A percentile compares a stretch with the other conserved stretches of the same genome.
phyloP scores from a whole-genome alignment of 1,140 invertebrate species.

The Conus ventricosus region DNA sequence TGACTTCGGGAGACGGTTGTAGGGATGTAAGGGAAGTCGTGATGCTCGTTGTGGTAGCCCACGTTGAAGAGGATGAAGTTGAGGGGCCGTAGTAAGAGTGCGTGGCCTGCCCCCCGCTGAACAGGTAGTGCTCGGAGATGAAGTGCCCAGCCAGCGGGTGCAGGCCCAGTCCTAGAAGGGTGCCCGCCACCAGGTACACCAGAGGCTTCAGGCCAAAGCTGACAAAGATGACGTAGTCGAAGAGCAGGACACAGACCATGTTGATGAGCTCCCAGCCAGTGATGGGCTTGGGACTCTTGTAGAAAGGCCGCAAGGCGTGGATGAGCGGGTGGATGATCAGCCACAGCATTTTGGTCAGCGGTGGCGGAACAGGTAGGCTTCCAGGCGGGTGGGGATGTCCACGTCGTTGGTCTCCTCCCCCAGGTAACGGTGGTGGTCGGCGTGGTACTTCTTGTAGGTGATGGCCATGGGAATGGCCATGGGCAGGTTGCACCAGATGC shows the following conservation, averaged over 20 bases:
- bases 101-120: conserved; percentile 95
- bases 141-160: conserved; percentile 99
- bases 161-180: conserved; percentile 93
- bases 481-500: conserved; percentile 73
- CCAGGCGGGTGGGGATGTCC: conserved; percentile 71
- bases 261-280: conserved; percentile 88
- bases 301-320: conserved; percentile 69
- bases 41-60: conserved; percentile 81
- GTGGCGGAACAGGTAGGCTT: conserved; percentile 67
- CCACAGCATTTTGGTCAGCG: conserved; percentile 70
- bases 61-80: conserved; percentile 99
- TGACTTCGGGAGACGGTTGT: conserved; percentile 73
- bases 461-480: conserved; percentile 72
- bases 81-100: conserved; percentile 97
- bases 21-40: conserved; percentile 73
- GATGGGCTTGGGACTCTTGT: conserved; percentile 85
- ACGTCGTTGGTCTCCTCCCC: conserved; percentile 71
- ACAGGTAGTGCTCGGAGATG: conserved; percentile 99
- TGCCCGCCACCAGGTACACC: conserved; percentile 89
- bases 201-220: conserved; percentile 86
- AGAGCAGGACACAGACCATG: conserved; percentile 88
- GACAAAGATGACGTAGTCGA: conserved; percentile 87
- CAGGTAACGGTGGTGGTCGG: conserved; percentile 72
- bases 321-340: conserved; percentile 68
- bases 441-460: conserved; percentile 74